Evolutionary conservation across 2,797 vertebrate genomes (phyloP).

Genomic region (Enteromius viviparus): DNA sequence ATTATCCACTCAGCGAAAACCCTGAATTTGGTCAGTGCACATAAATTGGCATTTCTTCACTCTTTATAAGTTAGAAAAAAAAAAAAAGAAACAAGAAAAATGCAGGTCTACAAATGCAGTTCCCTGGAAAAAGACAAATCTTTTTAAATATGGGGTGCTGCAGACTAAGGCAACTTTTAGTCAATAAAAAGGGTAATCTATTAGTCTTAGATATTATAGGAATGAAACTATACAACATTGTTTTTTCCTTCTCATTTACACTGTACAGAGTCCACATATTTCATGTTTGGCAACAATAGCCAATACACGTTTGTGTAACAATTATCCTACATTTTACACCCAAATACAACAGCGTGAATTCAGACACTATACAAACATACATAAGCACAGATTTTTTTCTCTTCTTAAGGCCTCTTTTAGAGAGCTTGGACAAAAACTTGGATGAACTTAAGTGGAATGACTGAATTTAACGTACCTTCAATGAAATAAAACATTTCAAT

Average conservation of each 20-base stretch:
- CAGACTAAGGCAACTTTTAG: slow-evolving; percentile 82
- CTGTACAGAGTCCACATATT: slow-evolving; percentile 76
- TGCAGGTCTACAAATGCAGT: slow-evolving; percentile 72
- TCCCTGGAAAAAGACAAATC: slow-evolving; percentile 72
- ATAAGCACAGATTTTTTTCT: slow-evolving; percentile 66
- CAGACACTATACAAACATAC: slow-evolving; percentile 74
- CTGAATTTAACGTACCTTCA: slow-evolving; percentile 20
- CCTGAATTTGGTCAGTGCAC: slow-evolving; percentile 64
- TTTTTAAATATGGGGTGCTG: slow-evolving; percentile 78
- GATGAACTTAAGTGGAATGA: slow-evolving; percentile 49
- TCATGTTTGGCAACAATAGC: slow-evolving; percentile 63
- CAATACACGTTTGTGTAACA: slow-evolving; percentile 70
- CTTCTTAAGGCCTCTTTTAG: slow-evolving; percentile 49
- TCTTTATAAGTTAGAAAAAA: slow-evolving; percentile 75
- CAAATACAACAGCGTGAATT: slow-evolving; percentile 71
- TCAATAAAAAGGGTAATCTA: slow-evolving; percentile 75
- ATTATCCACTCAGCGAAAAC: slow-evolving; percentile 64
- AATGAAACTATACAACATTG: slow-evolving; percentile 79
- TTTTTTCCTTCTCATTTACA: slow-evolving; percentile 76
- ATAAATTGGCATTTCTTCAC: slow-evolving; percentile 66
- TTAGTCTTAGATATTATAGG: slow-evolving; percentile 75
- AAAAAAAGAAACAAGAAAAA: slow-evolving; percentile 56
- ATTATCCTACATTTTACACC: slow-evolving; percentile 71
- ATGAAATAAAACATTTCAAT: slow-evolving; percentile 17
- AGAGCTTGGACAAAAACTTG: slow-evolving; percentile 55